Evolutionary conservation across 2,797 vertebrate genomes (phyloP), one percentile per base, ranked within the genome.

Genomic region (Leptodactylus fallax): DNA sequence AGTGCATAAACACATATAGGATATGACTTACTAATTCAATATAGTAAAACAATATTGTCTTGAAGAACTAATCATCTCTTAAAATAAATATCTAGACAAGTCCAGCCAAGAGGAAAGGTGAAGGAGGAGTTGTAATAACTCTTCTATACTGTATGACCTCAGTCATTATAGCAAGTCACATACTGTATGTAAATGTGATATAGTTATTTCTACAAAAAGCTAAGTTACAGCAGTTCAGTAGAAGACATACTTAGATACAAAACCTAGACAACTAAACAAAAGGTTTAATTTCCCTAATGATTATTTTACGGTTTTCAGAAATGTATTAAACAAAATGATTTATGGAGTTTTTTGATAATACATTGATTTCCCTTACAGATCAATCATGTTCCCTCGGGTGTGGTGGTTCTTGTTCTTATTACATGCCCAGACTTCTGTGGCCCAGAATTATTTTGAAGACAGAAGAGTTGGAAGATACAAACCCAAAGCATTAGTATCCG

Each of bases 381-480:
- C 85, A 90, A 94, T 85, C 90, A 96, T 96, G 95, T 88, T 94
- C 91, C 89, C 91, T 84, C 90, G 87, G 87, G 85, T 95, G 78
- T 94, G 86, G 12, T 93, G 93, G 90, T 89, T 96, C 91, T 91
- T 98, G 89, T 91, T 97, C 86, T 91, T 96, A 90, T 90, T 95
- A 87, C 93, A 94, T 85, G 88, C 95, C 69, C 93, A 94, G 65
- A 87, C 90, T 3, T 86, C 95, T 90, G 95, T 92, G 90, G 93
- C 95, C 89, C 96, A 98, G 92, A 94, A 95, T 67, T 87, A 92
- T 79, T 91, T 91, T 16, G 95, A 96, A 81, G 95, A 94, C 65
- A 95, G 93, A 89, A 91, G 72, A 90, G 92, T 91, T 14, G 92
- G 90, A 65, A 67, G 86, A 81, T 95, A 91, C 90, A 96, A 93